phyloP scores from a whole-genome alignment of 2,113 vertebrate species.

The Macquaria ambigua region DNA sequence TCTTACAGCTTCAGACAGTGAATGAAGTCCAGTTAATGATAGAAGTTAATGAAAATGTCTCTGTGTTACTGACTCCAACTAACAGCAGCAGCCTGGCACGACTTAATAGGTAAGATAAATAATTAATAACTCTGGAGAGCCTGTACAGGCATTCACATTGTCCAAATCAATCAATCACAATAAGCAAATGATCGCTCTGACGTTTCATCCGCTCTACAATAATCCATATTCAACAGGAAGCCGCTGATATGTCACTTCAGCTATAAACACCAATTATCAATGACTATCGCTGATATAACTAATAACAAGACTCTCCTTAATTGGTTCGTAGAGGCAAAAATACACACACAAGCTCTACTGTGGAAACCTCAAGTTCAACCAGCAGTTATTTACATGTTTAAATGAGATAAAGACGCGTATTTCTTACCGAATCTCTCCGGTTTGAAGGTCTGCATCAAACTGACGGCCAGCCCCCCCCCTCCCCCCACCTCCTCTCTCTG shows the following conservation, averaged over 20 bases:
- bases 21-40: neutral
- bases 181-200: neutral
- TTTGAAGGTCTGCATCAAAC: slow-evolving; percentile 26
- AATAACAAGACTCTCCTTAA: neutral
- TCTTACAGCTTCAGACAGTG: neutral
- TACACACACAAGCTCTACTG: neutral
- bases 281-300: neutral
- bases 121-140: neutral
- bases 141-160: neutral
- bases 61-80: too few species aligned
- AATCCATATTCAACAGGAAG: neutral
- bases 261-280: neutral
- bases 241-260: neutral
- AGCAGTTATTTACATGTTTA: neutral
- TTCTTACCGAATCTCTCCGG: slow-evolving; percentile 52
- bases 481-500: neutral
- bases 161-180: neutral
- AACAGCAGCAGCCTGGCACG: neutral
- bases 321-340: neutral
- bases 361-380: neutral
- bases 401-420: neutral
- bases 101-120: neutral
- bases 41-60: neutral
- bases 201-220: neutral
- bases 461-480: slow-evolving; percentile 2